phyloP scores from a whole-genome alignment of 2,113 vertebrate species.

The Sylvietta virens region DNA sequence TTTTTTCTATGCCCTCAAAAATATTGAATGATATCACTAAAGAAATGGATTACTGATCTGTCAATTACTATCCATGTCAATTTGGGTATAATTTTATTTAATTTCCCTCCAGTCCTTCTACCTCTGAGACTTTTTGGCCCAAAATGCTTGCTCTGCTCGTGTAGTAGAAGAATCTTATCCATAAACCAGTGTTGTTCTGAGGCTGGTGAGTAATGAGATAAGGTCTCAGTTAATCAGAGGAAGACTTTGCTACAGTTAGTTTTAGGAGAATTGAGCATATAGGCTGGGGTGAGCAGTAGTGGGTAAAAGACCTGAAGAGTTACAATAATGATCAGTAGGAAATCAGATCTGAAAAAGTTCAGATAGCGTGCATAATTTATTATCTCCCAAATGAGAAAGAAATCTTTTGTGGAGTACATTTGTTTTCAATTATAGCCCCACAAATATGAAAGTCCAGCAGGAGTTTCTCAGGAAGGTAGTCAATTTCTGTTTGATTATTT shows the following conservation, averaged over 20 bases:
- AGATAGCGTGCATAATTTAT: neutral
- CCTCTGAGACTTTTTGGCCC: neutral
- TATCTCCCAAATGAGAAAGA: neutral
- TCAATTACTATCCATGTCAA: neutral
- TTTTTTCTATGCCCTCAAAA: neutral
- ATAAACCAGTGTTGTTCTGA: neutral
- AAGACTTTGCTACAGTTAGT: neutral
- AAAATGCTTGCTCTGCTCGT: neutral
- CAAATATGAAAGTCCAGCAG: neutral
- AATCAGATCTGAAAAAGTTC: neutral
- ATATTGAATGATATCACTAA: neutral
- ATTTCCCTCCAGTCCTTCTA: neutral
- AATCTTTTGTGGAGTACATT: neutral
- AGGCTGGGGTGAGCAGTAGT: neutral
- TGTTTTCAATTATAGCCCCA: neutral
- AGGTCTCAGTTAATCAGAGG: neutral
- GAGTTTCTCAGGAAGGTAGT: neutral
- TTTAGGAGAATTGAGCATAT: neutral
- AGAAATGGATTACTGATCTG: neutral
- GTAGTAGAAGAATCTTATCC: neutral
- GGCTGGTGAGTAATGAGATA: neutral
- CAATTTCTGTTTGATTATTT: neutral
- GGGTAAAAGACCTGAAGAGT: neutral
- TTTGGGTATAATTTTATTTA: neutral
- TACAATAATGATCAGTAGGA: neutral